Conservation (phyloP, 2,797 vertebrate species). For the Macrochelys suwanniensis region DNA sequence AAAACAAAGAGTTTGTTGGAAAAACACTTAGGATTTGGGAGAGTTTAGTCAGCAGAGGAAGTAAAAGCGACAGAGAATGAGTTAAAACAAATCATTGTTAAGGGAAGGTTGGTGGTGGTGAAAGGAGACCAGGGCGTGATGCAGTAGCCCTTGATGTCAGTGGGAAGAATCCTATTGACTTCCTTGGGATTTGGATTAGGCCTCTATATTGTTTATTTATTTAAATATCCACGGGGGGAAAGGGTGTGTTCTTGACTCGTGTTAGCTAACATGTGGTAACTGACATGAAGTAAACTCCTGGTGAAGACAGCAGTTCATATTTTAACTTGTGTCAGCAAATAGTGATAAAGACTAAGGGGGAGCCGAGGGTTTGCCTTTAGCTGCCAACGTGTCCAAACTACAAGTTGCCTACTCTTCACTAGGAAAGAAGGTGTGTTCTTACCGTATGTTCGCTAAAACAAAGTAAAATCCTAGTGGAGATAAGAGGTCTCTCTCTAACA, state of each 20-base stretch:
- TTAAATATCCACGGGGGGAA: fast-evolving
- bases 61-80: not conserved
- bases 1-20: not conserved
- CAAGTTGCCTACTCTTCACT: not conserved
- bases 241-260: fast-evolving
- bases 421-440: not conserved
- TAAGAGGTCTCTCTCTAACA: not conserved
- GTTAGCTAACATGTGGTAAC: not conserved
- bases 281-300: not conserved
- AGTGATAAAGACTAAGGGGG: not conserved
- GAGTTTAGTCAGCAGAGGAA: not conserved
- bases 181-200: not conserved
- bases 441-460: fast-evolving
- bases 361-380: not conserved
- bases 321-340: not conserved
- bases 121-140: not conserved
- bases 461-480: not conserved
- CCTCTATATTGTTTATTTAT: not conserved
- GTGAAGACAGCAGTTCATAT: not conserved
- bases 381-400: not conserved
- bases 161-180: not conserved
- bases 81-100: not conserved
- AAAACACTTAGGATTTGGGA: fast-evolving
- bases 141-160: not conserved
- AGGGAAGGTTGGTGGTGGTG: not conserved